Conservation (phyloP, 2,888 invertebrate species). For the Junonia oenone region DNA sequence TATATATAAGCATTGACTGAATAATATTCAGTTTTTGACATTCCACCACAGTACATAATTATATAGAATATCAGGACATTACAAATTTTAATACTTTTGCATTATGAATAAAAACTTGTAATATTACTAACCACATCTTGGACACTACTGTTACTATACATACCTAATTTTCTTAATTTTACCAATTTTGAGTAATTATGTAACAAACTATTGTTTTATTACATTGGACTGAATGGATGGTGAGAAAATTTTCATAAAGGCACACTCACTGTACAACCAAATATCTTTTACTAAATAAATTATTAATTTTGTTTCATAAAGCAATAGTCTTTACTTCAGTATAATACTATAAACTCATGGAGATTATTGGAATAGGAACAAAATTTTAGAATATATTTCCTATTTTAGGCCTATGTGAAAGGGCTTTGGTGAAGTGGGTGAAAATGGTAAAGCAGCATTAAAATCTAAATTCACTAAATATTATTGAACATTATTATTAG, state of each 20-base stretch:
- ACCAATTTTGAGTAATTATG: constrained; percentile 39
- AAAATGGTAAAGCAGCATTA: constrained; percentile 10
- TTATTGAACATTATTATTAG: constrained; percentile 21
- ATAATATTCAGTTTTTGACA: not conserved
- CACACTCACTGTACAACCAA: constrained; percentile 49
- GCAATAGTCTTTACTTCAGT: constrained; percentile 7
- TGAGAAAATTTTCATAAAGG: constrained; percentile 55
- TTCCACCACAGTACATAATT: not conserved
- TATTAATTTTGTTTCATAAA: constrained; percentile 4
- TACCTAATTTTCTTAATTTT: constrained; percentile 27
- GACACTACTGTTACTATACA: constrained; percentile 30
- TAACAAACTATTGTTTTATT: constrained; percentile 26
- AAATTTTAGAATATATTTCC: constrained; percentile 24
- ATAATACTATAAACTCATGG: constrained; percentile 10
- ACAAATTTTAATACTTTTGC: constrained; percentile 26
- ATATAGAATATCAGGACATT: constrained; percentile 18
- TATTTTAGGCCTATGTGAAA: constrained; percentile 23
- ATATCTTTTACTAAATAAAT: constrained; percentile 38
- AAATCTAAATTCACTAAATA: constrained; percentile 23
- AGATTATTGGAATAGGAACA: constrained; percentile 28
- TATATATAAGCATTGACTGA: not conserved
- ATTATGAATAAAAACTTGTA: constrained; percentile 2
- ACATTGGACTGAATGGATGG: constrained; percentile 59
- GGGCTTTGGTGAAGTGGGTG: constrained; percentile 8
- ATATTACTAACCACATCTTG: constrained; percentile 25